Evolutionary conservation across 2,797 vertebrate species (phyloP), one percentile per base, ranked within the genome.

Genomic region (Oreortyx pictus): DNA sequence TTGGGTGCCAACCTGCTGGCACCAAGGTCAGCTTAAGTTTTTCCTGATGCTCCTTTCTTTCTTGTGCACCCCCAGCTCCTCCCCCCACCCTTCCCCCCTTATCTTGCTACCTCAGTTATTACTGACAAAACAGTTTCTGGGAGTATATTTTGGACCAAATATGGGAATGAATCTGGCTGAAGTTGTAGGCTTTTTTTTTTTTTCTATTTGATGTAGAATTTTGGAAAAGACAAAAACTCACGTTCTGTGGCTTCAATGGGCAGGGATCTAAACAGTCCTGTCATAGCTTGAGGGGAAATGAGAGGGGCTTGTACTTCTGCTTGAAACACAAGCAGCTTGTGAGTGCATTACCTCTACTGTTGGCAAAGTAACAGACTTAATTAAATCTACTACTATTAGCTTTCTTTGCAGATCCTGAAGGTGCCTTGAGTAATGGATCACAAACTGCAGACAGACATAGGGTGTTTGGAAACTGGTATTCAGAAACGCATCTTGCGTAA

Each of bases 361-460:
- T 23, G 64, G 29, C 41, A 31, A 54, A 84, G 15, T 82, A 8
- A 25, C 43, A 2, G 31, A 17, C n/a, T 85, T 44, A 18, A 6
- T 88, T 39, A 35, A 67, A 54, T 59, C 54, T 72, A 1, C 19
- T 31, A 2, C 68, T 17, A 16, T 18, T 29, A 11, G 50, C 16
- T 80, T 82, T 83, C 22, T 67, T 75, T 60, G 39, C 31, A 7
- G 46, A 50, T 56, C 35, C 37, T 86, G 50, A 59, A 73, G 54
- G 6, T 33, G 54, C 3, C 0, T 56, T 66, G 64, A 3, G 31
- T 64, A 43, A 2, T 0, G 1, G 25, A 64, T 20, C 56, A 14
- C 59, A 44, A 81, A 31, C 61, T 52, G 18, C 62, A 75, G 50
- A 31, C 31, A 9, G 50, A 31, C 31, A 9, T 4, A 9, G 74